Base-by-base conservation (phyloP, 2,113 vertebrate genomes). In the Rhizomys pruinosus region DNA sequence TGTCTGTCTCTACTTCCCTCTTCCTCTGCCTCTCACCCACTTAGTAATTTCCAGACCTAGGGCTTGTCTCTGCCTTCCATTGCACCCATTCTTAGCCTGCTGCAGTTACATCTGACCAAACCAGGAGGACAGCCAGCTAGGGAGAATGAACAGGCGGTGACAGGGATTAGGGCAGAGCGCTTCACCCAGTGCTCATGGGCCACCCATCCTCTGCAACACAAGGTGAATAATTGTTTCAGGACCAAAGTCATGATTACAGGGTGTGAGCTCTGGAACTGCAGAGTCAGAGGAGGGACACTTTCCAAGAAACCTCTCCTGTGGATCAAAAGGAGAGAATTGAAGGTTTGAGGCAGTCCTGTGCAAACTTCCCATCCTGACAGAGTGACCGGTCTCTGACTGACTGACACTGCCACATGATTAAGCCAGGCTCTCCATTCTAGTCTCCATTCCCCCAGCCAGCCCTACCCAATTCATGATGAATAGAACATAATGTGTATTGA, bases 71-170 rank as follows among this genome's bases (percentile, higher is more conserved):
- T 37, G 32, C 13, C 32, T 72, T 95, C 78, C 9, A 16, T 13
- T 8, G 6, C 39, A 91, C 66, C 63, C 27, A 44, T 92, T 55
- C 57, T 96, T 90, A 90, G 34, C 73, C 37, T 66, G 94, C 52
- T 97, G 87, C 42, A 96, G 97, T 96, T 96, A 90, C 59, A 73
- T 55, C 92, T 96, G 95, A 97, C 93, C 97, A 84, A 93, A 84
- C 63, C 93, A 61, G 89, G 82, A 97, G 95, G 55, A 86, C 82
- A 85, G 61, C 82, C 80, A 97, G 87, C 84, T 87, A 39, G 27
- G 42, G 23, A 47, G 2, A 87, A 94, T 90, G 74, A 27, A 93
- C n/a, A 94, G 95, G 77, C 88, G 79, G 87, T n/a, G 87, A 89
- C 74, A 94, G 68, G 95, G 89, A 96, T 97, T 97, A 97, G 86